phyloP scores from a whole-genome alignment of 2,113 vertebrate species.

The Strigops habroptila region DNA sequence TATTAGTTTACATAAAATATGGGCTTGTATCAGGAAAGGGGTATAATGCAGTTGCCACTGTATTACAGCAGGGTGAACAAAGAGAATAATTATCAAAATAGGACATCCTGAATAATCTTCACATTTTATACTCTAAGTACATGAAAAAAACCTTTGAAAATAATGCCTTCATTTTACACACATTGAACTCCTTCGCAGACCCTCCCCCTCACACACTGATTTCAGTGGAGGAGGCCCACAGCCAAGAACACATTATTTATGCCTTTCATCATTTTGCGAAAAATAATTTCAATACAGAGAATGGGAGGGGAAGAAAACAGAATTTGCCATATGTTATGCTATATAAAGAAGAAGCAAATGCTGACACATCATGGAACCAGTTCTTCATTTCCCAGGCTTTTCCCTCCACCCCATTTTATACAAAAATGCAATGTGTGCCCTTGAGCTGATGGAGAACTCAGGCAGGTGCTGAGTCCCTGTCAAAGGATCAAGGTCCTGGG shows the following conservation, averaged over 20 bases:
- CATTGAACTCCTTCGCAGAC: neutral
- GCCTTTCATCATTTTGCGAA: neutral
- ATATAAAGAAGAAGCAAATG: neutral
- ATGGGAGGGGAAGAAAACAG: neutral
- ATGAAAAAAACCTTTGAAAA: conserved; percentile 17
- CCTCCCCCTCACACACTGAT: neutral
- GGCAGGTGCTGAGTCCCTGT: neutral
- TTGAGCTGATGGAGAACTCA: neutral
- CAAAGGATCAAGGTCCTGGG: neutral
- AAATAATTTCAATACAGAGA: conserved; percentile 21
- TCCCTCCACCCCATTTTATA: neutral
- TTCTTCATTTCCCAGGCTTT: neutral
- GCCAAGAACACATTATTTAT: conserved; percentile 25
- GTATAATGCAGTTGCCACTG: neutral
- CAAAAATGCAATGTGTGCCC: neutral
- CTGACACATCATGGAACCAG: neutral
- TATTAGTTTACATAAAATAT: conserved; percentile 23
- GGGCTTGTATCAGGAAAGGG: neutral
- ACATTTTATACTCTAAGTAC: neutral
- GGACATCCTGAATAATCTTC: neutral
- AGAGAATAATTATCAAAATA: conserved; percentile 27
- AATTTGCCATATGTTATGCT: neutral
- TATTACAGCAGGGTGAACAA: neutral
- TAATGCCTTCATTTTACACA: neutral
- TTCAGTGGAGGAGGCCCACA: neutral